phyloP scores from a whole-genome alignment of 2,888 invertebrate species.

The Cantharis nigra region DNA sequence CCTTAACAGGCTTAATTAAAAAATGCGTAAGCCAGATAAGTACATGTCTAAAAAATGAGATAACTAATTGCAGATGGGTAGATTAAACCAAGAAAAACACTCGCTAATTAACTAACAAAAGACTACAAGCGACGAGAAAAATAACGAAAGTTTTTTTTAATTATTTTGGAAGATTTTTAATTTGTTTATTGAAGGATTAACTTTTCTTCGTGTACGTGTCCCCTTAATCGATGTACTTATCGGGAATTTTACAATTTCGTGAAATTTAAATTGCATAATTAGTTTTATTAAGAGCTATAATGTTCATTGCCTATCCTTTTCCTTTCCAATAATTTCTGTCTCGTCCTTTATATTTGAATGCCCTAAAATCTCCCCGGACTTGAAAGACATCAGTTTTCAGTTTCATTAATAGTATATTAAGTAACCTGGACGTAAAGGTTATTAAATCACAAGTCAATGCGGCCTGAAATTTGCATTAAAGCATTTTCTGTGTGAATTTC shows the following conservation, averaged over 20 bases:
- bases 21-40: conserved; percentile 31
- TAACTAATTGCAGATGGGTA: conserved; percentile 20
- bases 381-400: too few relatives aligned
- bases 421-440: too few relatives aligned
- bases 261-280: background rate
- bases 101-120: conserved; percentile 18
- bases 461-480: too few relatives aligned
- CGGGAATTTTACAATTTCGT: background rate
- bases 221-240: background rate
- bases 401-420: too few relatives aligned
- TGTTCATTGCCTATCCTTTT: too few relatives aligned
- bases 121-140: conserved; percentile 1
- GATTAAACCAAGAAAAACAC: conserved; percentile 10
- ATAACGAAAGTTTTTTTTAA: background rate
- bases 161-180: background rate
- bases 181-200: background rate
- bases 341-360: too few relatives aligned
- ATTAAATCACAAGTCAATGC: too few relatives aligned
- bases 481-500: too few relatives aligned
- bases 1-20: conserved; percentile 36
- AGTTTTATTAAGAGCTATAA: too few relatives aligned
- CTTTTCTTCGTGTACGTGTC: background rate
- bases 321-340: too few relatives aligned
- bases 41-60: conserved; percentile 24
- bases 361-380: too few relatives aligned